Conservation (phyloP, 1,140 invertebrate genomes). For the Nixonia krombeini region DNA sequence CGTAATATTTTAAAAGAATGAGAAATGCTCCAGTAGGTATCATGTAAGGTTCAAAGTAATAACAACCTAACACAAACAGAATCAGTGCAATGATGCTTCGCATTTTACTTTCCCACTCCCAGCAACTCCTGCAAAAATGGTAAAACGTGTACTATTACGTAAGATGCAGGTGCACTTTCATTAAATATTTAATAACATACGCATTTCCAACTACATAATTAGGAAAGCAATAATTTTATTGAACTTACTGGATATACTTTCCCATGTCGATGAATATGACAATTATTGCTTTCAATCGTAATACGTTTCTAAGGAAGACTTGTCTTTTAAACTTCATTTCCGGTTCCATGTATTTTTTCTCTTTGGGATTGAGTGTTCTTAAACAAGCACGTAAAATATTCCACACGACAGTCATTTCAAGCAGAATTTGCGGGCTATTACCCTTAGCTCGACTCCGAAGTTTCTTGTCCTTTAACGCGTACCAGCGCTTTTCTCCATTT, state of each 20-base stretch:
- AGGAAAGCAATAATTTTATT: too few relatives aligned
- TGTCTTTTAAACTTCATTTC: slow-evolving; percentile 97
- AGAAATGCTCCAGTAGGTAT: slow-evolving; percentile 82
- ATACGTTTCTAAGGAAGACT: slow-evolving; percentile 93
- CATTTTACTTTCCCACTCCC: slow-evolving; percentile 96
- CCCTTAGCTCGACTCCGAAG: slow-evolving; percentile 90
- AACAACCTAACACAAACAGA: slow-evolving; percentile 85
- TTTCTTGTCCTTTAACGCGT: slow-evolving; percentile 97
- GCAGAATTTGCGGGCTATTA: slow-evolving; percentile 87
- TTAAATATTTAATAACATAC: too few relatives aligned
- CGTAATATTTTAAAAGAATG: slow-evolving; percentile 83
- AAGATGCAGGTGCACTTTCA: too few relatives aligned
- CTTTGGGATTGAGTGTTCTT: slow-evolving; percentile 94
- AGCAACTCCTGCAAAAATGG: slow-evolving; percentile 83
- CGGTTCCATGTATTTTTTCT: slow-evolving; percentile 94
- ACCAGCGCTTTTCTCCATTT: slow-evolving; percentile 96
- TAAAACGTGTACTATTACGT: neutral
- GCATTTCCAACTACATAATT: too few relatives aligned
- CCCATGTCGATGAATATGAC: slow-evolving; percentile 91
- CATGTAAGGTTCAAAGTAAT: slow-evolving; percentile 92
- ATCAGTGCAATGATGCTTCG: slow-evolving; percentile 90
- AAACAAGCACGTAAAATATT: slow-evolving; percentile 93
- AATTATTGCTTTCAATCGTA: slow-evolving; percentile 91
- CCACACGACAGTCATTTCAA: slow-evolving; percentile 94
- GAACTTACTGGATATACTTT: slow-evolving; percentile 94